Evolutionary conservation across 2,888 invertebrate species (phyloP).

Genomic region (Clivina fossor): DNA sequence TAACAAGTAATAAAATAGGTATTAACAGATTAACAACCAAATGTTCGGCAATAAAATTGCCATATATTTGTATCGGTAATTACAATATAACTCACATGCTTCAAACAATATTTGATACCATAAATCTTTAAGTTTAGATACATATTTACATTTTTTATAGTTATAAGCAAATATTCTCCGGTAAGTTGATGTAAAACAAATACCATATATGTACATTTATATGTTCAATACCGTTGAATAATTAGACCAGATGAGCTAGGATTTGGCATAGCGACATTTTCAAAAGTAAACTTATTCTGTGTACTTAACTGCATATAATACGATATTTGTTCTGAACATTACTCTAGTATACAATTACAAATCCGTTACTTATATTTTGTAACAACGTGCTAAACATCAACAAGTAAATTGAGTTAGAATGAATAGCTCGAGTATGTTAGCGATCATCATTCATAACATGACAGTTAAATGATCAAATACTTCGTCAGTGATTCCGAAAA

Average conservation of each 20-base stretch:
- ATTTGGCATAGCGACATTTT: conserved; percentile 1
- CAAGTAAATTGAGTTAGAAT: conserved; percentile 13
- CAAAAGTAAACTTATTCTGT: conserved; percentile 41
- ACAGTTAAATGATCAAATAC: conserved; percentile 8
- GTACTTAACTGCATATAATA: conserved; percentile 46
- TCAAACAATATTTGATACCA: too few relatives aligned
- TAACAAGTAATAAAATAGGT: too few relatives aligned
- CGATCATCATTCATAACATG: conserved; percentile 7
- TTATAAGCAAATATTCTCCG: conserved; percentile 7
- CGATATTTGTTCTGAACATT: conserved; percentile 48
- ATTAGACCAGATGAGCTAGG: conserved; percentile 37
- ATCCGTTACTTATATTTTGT: conserved; percentile 48
- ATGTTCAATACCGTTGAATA: conserved; percentile 39
- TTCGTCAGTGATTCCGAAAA: too few relatives aligned
- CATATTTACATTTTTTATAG: not conserved
- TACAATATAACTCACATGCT: too few relatives aligned
- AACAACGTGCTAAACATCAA: conserved; percentile 45
- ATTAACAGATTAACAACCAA: too few relatives aligned
- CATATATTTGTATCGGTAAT: too few relatives aligned
- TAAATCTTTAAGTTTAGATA: too few relatives aligned
- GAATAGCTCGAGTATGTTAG: not conserved
- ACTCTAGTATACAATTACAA: conserved; percentile 41
- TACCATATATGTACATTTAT: too few relatives aligned
- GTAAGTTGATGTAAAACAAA: too few relatives aligned
- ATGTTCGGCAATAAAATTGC: too few relatives aligned